Base-by-base conservation (phyloP, 2,797 vertebrate genomes). In the Chaetodon trifasciatus region DNA sequence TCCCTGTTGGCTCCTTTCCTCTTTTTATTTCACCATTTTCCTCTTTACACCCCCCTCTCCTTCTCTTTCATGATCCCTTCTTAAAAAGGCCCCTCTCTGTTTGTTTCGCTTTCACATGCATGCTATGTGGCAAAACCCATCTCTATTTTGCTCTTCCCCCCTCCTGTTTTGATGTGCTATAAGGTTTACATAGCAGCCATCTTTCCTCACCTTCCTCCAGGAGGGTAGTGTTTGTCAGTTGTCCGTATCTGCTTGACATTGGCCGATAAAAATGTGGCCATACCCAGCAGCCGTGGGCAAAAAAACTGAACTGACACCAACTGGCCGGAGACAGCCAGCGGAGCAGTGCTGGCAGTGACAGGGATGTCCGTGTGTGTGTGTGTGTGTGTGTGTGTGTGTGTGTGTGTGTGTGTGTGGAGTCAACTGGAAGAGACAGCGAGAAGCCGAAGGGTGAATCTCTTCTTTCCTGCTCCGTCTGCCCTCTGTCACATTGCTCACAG, bases 351-450 rank as follows among this genome's bases (percentile, higher is more conserved):
- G 74, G 62, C 77, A 70, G 64, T 81, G 80, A 85, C 80, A 58
- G 21, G 19, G 16, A 10, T 46, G 44, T 74, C 74, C 3, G 57
- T 74, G 69, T 70, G 39, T 66, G 64, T 74, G 64, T 78, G 67
- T 86, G 40, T 71, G 63, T 74, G 42, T 37, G 67, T 68, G 66
- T 78, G 50, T 66, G 53, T 81, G 53, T 69, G 53, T 50, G 72
- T 67, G 37, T 68, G 76, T 81, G 21, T 39, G 53, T 12, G 9
- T 70, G 39, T 86, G 73, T 79, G 75, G 64, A 80, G 78, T 82
- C 55, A 84, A 90, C 74, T 80, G 63, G 81, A 91, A 86, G 87
- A 89, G 92, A 88, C 90, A 87, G 82, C 39, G 0, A 62, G 81
- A 86, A 84, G 82, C 84, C 79, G 0, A 75, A 68, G 90, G 90